These are phyloP conservation scores for Gnathonemus longibarbis DNA, from an alignment of 2,113 vertebrate species.

Conservation along the genomic window DNA sequence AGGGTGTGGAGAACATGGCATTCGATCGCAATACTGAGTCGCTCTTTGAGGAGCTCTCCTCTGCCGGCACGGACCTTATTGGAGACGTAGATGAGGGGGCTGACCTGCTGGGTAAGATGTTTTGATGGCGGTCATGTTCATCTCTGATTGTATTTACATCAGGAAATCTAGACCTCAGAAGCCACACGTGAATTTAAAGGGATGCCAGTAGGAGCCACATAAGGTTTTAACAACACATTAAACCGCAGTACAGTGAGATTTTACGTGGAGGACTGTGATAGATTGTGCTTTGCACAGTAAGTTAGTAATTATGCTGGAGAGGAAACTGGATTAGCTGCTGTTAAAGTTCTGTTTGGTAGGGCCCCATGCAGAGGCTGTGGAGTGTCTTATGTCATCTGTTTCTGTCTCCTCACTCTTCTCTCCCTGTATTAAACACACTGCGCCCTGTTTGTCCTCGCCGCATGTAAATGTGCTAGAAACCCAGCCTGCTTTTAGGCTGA, in stretches of 20 bases:
- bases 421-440: not conserved
- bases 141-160: not conserved
- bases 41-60: slow-evolving; percentile 94
- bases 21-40: slow-evolving; percentile 96
- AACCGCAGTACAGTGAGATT: not conserved
- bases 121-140: not conserved
- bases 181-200: not conserved
- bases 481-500: not conserved
- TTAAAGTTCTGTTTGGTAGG: slow-evolving; percentile 12
- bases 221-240: not conserved
- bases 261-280: not conserved
- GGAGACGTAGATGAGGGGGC: slow-evolving; percentile 95
- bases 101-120: slow-evolving; percentile 83
- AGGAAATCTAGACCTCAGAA: not conserved
- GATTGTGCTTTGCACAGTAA: not conserved
- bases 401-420: not conserved
- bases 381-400: not conserved
- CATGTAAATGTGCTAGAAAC: not conserved
- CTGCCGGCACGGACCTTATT: slow-evolving; percentile 88
- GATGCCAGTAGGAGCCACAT: not conserved
- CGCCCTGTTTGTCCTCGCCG: not conserved
- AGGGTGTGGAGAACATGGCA: slow-evolving; percentile 85
- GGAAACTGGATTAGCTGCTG: not conserved
- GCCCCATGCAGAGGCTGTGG: slow-evolving; percentile 2
- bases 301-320: not conserved